These are phyloP conservation scores for Benitochromis conjunctus DNA, from an alignment of 2,113 vertebrate genomes.

Conservation along the genomic window DNA sequence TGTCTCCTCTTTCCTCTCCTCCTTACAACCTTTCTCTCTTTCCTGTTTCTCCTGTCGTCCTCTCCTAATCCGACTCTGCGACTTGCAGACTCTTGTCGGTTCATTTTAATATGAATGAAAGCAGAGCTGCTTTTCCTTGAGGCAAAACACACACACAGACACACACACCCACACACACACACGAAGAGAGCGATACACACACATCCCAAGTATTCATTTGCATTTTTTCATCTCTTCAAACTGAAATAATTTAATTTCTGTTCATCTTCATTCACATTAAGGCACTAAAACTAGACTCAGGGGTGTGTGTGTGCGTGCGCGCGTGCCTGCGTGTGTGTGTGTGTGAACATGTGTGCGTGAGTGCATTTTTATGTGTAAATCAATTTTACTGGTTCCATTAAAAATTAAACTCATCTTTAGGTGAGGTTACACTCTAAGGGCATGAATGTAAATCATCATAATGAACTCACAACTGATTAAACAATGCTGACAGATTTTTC, in stretches of 20 bases:
- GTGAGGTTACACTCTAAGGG: not conserved
- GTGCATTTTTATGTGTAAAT: not conserved
- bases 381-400: not conserved
- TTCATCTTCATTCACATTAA: not conserved
- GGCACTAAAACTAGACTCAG: not conserved
- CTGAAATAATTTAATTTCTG: constrained; percentile 28
- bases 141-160: not conserved
- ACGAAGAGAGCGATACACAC: not conserved
- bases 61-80: constrained; percentile 4
- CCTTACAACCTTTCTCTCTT: not conserved
- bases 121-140: constrained; percentile 40
- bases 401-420: not conserved
- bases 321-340: not conserved
- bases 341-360: not conserved
- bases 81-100: not conserved
- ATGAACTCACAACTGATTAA: not conserved
- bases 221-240: constrained; percentile 9
- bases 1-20: not conserved
- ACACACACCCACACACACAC: not conserved
- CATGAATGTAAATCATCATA: not conserved
- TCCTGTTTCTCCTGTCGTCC: not conserved
- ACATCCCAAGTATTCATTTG: constrained; percentile 8
- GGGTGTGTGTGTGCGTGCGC: not conserved
- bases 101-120: constrained; percentile 59
- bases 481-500: not conserved